These are phyloP conservation scores for Sminthurinus signatus DNA, from an alignment of 1,140 invertebrate species.

Conservation along the genomic window DNA sequence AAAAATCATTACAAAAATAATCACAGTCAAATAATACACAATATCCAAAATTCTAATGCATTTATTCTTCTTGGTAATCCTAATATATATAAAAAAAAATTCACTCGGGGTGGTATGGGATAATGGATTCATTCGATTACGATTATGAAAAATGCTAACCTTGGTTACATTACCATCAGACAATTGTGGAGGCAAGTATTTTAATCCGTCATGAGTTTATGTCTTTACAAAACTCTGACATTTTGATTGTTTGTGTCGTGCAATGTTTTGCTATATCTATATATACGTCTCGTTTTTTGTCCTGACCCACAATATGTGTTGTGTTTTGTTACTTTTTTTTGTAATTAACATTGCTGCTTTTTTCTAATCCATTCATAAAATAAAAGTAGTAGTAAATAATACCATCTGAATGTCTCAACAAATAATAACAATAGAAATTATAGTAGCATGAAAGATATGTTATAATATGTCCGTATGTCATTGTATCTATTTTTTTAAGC, in stretches of 20 bases:
- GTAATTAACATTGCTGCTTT: background rate
- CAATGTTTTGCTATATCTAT: constrained; percentile 12
- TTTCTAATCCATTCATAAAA: no score
- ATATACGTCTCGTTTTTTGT: background rate
- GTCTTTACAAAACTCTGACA: background rate
- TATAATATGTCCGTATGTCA: no score
- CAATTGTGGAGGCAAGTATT: constrained; percentile 54
- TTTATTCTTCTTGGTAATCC: no score
- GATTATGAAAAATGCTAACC: no score
- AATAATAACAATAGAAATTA: constrained; percentile 8
- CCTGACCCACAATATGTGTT: background rate
- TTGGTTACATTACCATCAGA: constrained; percentile 43
- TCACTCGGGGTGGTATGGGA: no score
- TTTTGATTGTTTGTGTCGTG: background rate
- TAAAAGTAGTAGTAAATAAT: background rate
- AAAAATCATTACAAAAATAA: no score
- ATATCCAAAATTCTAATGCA: no score
- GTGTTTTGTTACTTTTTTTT: no score
- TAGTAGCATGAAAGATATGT: constrained; percentile 22
- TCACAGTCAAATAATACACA: no score
- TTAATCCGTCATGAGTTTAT: background rate
- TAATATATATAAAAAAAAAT: no score
- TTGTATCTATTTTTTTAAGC: no score
- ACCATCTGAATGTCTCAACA: background rate
- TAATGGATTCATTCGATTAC: no score